phyloP scores from a whole-genome alignment of 2,888 invertebrate species.

The Epirrhoe alternata region DNA sequence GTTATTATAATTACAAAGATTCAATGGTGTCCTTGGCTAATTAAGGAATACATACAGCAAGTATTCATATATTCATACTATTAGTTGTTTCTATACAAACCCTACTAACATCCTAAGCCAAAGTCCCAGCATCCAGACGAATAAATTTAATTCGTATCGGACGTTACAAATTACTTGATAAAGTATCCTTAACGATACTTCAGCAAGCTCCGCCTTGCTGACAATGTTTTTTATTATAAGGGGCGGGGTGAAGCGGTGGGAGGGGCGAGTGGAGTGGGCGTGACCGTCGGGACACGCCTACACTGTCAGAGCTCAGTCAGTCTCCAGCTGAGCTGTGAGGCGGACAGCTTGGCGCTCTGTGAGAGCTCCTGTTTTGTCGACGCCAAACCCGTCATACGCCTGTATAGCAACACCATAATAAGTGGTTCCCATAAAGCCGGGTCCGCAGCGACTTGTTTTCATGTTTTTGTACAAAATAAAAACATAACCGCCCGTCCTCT shows the following conservation, averaged over 20 bases:
- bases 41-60: not conserved
- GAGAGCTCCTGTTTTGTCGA: conserved; percentile 8
- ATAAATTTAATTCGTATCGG: conserved; percentile 77
- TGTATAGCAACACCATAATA: not conserved
- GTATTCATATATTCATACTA: not conserved
- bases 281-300: conserved; percentile 65
- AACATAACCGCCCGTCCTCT: too few relatives aligned
- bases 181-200: conserved; percentile 82
- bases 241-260: conserved; percentile 65
- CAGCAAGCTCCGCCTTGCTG: conserved; percentile 74
- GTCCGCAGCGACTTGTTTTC: too few relatives aligned
- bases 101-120: conserved; percentile 17
- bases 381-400: not conserved
- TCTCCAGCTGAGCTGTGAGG: conserved; percentile 68
- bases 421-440: too few relatives aligned
- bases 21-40: too few relatives aligned
- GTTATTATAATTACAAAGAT: too few relatives aligned
- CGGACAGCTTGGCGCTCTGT: conserved; percentile 55
- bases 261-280: conserved; percentile 52
- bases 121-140: conserved; percentile 49
- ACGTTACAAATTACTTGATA: conserved; percentile 83
- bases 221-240: conserved; percentile 67
- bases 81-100: conserved; percentile 9
- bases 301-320: conserved; percentile 74
- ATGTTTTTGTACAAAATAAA: too few relatives aligned